Conservation (phyloP, 1,140 invertebrate species). For the Euglossa dilemma region DNA sequence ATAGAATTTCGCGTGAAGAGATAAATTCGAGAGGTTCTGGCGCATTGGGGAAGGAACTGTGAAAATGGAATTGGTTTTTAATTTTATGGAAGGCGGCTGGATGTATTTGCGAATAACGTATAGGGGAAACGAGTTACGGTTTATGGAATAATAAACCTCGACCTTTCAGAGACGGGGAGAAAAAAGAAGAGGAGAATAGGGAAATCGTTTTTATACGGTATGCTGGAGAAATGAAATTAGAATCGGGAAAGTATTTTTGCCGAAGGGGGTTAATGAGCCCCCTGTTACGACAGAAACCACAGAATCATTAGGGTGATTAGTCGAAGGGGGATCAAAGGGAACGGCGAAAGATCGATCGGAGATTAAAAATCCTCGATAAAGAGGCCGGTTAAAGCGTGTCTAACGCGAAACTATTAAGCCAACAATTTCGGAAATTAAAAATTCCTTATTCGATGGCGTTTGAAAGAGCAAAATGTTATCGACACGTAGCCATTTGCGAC, state of each 20-base stretch:
- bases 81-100: not conserved
- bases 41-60: not conserved
- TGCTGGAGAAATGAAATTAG: not conserved
- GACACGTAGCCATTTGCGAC: not conserved
- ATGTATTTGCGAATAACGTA: not conserved
- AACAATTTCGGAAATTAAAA: slow-evolving; percentile 49
- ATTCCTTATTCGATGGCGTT: slow-evolving; percentile 11
- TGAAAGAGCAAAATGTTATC: not conserved
- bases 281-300: not conserved
- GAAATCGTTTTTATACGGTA: not conserved
- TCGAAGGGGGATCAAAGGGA: not conserved
- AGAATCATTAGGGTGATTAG: not conserved
- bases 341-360: not conserved
- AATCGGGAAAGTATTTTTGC: not conserved
- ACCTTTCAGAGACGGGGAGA: not conserved
- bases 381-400: slow-evolving; percentile 26
- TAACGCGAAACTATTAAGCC: slow-evolving; percentile 26
- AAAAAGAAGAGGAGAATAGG: too few species aligned
- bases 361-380: slow-evolving; percentile 28
- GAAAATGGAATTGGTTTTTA: not conserved
- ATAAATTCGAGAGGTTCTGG: not conserved
- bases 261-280: not conserved
- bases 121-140: not conserved
- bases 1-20: not conserved
- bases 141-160: not conserved